Base-by-base conservation (phyloP, 2,888 invertebrate species). In the Erebia aethiops region DNA sequence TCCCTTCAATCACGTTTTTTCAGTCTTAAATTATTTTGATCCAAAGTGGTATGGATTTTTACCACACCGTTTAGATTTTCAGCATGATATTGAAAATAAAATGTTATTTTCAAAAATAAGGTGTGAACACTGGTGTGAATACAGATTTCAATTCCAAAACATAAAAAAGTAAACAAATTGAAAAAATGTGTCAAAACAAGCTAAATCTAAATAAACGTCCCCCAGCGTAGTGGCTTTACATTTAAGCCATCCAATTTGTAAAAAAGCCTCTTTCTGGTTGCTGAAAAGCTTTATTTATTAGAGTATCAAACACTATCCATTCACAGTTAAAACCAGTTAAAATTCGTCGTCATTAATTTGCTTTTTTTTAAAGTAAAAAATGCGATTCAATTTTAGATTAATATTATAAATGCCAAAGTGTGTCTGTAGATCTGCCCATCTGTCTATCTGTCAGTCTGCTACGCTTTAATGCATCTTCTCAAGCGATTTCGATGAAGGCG, bases 241-340 rank as follows among this genome's bases (percentile, higher is more conserved):
- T 62, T 64, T 64, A 64, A 52, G 64, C 54, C 54, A 54, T 64
- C 52, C 64, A 54, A 64, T 64, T 64, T 54, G 64, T 26, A 41
- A 52, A 64, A 64, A 64, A 54, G 16, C 11, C 64, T 41, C 52
- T 64, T 64, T 4, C 54, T 41, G 41, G 64, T 54, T 18, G 11
- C 64, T 64, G 54, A 54, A 54, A 64, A 64, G 64, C 64, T 52
- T 64, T 64, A 64, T 64, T 54, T 64, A 64, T 64, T 64, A 54
- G 54, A 41, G 64, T 64, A 54, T 64, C 64, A 54, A 62, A 49
- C 54, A 52, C 52, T 52, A 64, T 52, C n/a, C 35, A 52, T 64
- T n/a, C 64, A 54, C 64, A 13, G 64, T 64, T 16, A 41, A 64
- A 64, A 41, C 41, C 49, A 14, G 21, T 62, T 49, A 11, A 16